These are phyloP conservation scores for Rhyacichthys aspro DNA, from an alignment of 2,797 vertebrate genomes.

Conservation along the genomic window DNA sequence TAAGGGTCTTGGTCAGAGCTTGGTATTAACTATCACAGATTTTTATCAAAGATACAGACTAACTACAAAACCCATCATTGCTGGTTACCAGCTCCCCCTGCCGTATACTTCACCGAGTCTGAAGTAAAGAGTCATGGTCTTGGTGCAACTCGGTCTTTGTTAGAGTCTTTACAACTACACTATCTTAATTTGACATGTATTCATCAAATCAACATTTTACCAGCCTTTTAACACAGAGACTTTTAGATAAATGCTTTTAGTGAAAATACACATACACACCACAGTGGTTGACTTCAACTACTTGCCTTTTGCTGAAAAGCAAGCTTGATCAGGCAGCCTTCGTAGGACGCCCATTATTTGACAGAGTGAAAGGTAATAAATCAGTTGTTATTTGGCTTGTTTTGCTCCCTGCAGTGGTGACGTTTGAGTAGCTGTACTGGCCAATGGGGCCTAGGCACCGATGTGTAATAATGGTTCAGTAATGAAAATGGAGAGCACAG, in stretches of 20 bases:
- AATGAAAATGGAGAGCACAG: conserved; percentile 56
- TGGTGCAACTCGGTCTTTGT: too few relatives aligned
- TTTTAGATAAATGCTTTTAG: not conserved
- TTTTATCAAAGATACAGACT: too few relatives aligned
- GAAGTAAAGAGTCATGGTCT: too few relatives aligned
- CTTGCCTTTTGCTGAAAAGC: conserved; percentile 2
- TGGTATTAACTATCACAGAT: too few relatives aligned
- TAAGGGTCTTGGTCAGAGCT: too few relatives aligned
- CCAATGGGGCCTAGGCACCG: conserved; percentile 14
- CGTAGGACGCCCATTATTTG: conserved; percentile 37
- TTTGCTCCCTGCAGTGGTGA: conserved; percentile 17
- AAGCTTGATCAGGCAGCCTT: conserved; percentile 10
- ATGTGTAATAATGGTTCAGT: conserved; percentile 45
- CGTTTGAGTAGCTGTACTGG: conserved; percentile 19
- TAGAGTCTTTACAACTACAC: too few relatives aligned
- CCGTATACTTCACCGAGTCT: too few relatives aligned
- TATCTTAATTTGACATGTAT: too few relatives aligned
- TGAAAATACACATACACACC: not conserved
- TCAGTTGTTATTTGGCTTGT: conserved; percentile 39
- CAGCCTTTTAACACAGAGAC: too few relatives aligned
- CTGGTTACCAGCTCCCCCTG: too few relatives aligned
- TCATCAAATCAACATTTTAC: too few relatives aligned
- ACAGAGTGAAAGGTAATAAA: conserved; percentile 55
- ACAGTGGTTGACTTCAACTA: conserved; percentile 11
- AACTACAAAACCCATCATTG: too few relatives aligned